Evolutionary conservation across 1,140 invertebrate genomes (phyloP), one percentile per base, ranked within the genome.

Genomic region (Oryzaephilus surinamensis): DNA sequence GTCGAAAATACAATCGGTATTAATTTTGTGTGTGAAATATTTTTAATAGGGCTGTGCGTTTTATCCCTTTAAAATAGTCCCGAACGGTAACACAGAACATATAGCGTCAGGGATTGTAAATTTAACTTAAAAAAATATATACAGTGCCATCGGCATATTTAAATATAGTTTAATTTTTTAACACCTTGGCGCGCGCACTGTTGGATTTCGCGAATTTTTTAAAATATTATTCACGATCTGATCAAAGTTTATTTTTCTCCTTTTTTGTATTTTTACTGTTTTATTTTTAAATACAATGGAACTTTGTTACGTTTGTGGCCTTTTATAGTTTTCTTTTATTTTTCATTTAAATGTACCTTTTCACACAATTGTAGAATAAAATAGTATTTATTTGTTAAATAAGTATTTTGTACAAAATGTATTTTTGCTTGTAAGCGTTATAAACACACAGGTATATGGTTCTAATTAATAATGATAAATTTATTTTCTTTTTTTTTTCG

Each of bases 361-460:
- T 44, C 4, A 26, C n/a, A n/a, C n/a, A n/a, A n/a, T n/a, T n/a
- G n/a, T n/a, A n/a, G n/a, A n/a, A n/a, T n/a, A 36, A 15, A 24
- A 45, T 31, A 43, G 43, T 38, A 45, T 39, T 44, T 42, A 45
- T 43, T 41, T 52, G 41, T 48, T 47, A 41, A 19, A 39, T 38
- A 40, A 6, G 16, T 35, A 24, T 16, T 32, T 33, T 29, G 8
- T 24, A 7, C 8, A 11, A 20, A 20, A 20, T 20, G n/a, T n/a
- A n/a, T n/a, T n/a, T n/a, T n/a, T 20, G 8, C 8, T 20, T 36
- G 28, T 37, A 44, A 44, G 35, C 35, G 32, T 36, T 27, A 41
- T 14, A 43, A 31, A 41, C 21, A 31, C 23, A 45, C 35, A 45
- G 45, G 49, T 32, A 48, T 32, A 32, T 27, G 46, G 49, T 48